These are phyloP conservation scores for Glaucopsyche alexis DNA, from an alignment of 2,888 invertebrate species.

Conservation along the genomic window DNA sequence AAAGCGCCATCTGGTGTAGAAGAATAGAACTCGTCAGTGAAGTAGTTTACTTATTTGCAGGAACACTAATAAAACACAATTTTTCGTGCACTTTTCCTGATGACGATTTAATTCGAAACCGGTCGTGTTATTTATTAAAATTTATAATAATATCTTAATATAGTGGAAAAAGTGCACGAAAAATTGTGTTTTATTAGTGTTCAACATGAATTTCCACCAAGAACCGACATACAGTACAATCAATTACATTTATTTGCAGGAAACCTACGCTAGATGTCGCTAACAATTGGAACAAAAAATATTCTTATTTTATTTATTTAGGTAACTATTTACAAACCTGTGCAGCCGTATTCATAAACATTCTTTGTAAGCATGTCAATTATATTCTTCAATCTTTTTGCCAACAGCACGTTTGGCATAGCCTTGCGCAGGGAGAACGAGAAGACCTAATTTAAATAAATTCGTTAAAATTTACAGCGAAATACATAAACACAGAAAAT, in stretches of 20 bases:
- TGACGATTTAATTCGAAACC: no score
- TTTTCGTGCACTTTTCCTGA: no score
- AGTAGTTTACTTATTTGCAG: background rate
- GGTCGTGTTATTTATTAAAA: no score
- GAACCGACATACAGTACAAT: no score
- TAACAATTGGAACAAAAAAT: background rate
- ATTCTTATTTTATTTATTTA: background rate
- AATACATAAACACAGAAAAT: no score
- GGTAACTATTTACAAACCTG: slow-evolving; percentile 67
- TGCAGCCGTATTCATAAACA: slow-evolving; percentile 95
- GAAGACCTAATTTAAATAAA: slow-evolving; percentile 80
- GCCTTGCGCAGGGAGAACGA: slow-evolving; percentile 89
- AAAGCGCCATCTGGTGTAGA: background rate
- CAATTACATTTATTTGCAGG: no score
- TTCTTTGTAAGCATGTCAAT: slow-evolving; percentile 91
- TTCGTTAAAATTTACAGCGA: background rate
- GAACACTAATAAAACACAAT: no score
- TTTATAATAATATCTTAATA: no score
- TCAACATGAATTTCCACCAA: no score
- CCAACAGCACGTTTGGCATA: slow-evolving; percentile 88
- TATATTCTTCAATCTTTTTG: slow-evolving; percentile 88
- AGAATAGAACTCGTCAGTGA: background rate
- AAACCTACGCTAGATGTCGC: background rate
- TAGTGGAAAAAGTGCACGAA: no score
- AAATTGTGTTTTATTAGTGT: no score